A percentile compares a stretch with the other conserved stretches of the same genome.
These are phyloP conservation scores for Chromoteleia sp. DNA, from an alignment of 2,888 invertebrate species.

Conservation along the genomic window DNA sequence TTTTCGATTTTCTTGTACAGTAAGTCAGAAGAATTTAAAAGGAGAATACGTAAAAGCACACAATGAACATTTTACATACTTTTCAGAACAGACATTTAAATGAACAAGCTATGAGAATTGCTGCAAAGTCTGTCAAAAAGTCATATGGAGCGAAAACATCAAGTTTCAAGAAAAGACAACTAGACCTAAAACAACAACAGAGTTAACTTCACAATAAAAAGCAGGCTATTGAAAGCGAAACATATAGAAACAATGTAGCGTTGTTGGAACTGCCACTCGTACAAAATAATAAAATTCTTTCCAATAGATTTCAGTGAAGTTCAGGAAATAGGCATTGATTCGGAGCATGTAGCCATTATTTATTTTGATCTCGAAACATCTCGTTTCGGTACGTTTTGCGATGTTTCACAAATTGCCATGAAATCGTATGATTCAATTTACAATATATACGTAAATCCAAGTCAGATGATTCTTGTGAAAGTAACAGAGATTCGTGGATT, in stretches of 20 bases:
- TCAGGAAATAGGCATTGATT: too few species aligned
- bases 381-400: constrained; percentile 31
- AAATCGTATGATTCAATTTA: constrained; percentile 34
- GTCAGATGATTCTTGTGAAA: constrained; percentile 30
- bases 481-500: constrained; percentile 49
- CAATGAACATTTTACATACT: too few species aligned
- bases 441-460: constrained; percentile 44
- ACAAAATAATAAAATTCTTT: constrained; percentile 16
- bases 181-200: constrained; percentile 11
- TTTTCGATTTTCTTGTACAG: constrained; percentile 15
- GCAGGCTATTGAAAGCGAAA: constrained; percentile 31
- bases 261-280: neutral
- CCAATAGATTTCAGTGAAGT: too few species aligned
- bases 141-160: constrained; percentile 28
- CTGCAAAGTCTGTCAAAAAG: too few species aligned
- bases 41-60: too few species aligned
- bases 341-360: too few species aligned
- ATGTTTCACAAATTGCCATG: constrained; percentile 59
- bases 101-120: too few species aligned
- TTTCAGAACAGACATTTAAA: too few species aligned
- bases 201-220: constrained; percentile 31
- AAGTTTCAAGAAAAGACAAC: constrained; percentile 37
- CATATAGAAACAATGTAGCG: constrained; percentile 41
- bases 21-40: constrained; percentile 6
- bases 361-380: constrained; percentile 60